Base-by-base conservation (phyloP, 2,113 vertebrate genomes). In the Dolichotis patagonum region DNA sequence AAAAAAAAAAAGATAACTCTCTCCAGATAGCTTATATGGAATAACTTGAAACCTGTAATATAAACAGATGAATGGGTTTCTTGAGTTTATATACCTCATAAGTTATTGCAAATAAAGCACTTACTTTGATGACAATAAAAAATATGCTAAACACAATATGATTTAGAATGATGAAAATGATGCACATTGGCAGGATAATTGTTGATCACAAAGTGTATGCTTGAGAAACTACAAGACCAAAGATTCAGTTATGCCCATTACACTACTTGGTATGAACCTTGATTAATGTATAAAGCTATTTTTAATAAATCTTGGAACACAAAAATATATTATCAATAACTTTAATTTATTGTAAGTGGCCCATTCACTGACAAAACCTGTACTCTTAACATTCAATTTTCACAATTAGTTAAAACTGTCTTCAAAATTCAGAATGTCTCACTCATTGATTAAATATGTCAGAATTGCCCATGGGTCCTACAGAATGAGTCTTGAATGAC, bases 261-360 rank as follows among this genome's bases (percentile, higher is more conserved):
- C 22, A 26, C 24, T 78, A 77, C 49, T 46, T 60, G 43, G 41
- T 81, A 85, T 62, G 10, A 58, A 60, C n/a, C 24, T 90, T 90
- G 58, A 71, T 71, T 95, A 88, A 90, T 82, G 96, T 95, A 85
- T 30, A 85, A 96, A 85, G 32, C 4, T 4, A 81, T 73, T 90
- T 91, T 95, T 95, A 94, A 93, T 89, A 94, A 96, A 77, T 7
- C 26, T 77, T 90, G 38, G 38, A 65, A 90, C 41, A 82, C 32
- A 88, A 46, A 89, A 38, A 60, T 19, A 30, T 41, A 85, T 49
- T 69, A 54, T 77, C 35, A n/a, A 38, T 67, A 82, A 63, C 14
- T 83, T 73, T 35, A 46, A 87, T 93, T 91, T 92, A 73, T 73
- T 14, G 58, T 85, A 90, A 95, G n/a, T 5, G 16, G 93, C 30